Percentiles rank a stretch among this genome's conserved stretches.
Evolutionary conservation across 1,140 invertebrate genomes (phyloP).

Genomic region (Cotesia typhae): DNA sequence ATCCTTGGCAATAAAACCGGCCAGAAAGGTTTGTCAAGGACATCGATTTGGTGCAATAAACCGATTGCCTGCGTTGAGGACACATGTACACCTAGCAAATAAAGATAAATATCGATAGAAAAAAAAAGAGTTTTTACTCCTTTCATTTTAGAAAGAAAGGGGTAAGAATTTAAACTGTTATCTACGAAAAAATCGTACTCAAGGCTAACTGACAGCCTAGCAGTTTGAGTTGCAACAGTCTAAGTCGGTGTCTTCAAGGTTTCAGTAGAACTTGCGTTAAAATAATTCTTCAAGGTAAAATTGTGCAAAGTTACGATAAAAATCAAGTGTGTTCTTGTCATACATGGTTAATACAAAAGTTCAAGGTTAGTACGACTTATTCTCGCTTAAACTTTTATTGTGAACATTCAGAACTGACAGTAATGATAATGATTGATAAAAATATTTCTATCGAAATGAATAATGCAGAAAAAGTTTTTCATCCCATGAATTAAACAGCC

Average conservation of each 20-base stretch:
- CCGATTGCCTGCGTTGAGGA: slow-evolving; percentile 34
- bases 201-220: slow-evolving; percentile 49
- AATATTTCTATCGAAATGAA: too few species aligned
- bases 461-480: too few species aligned
- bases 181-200: slow-evolving; percentile 47
- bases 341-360: not conserved
- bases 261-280: slow-evolving; percentile 43
- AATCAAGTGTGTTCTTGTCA: not conserved
- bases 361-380: not conserved
- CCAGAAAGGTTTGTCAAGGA: slow-evolving; percentile 42
- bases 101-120: slow-evolving; percentile 6
- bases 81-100: slow-evolving; percentile 34
- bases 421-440: too few species aligned
- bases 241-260: slow-evolving; percentile 58
- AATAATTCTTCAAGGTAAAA: slow-evolving; percentile 44
- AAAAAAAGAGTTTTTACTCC: slow-evolving; percentile 24
- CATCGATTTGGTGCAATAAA: slow-evolving; percentile 50
- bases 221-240: slow-evolving; percentile 46
- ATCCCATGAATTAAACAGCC: not conserved
- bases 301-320: slow-evolving; percentile 10
- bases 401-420: too few species aligned
- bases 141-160: slow-evolving; percentile 45
- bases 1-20: slow-evolving; percentile 52
- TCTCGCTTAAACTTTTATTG: too few species aligned
- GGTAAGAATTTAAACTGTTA: slow-evolving; percentile 52